A percentile compares a stretch with the other conserved stretches of the same genome.
phyloP scores from a whole-genome alignment of 2,888 invertebrate genomes.

The Chironomus riparius region DNA sequence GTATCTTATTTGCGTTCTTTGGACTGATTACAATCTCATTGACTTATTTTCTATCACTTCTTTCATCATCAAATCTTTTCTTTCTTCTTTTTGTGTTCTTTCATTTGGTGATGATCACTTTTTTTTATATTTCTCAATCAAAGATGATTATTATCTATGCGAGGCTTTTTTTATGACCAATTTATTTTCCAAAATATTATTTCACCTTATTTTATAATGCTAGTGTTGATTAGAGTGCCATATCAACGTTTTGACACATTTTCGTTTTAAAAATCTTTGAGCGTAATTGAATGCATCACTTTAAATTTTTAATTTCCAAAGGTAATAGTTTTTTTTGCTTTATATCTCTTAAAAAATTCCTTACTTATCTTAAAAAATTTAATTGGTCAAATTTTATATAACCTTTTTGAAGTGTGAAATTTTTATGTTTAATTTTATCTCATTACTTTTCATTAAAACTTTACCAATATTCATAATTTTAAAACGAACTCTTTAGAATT shows the following conservation, averaged over 20 bases:
- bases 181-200: not conserved
- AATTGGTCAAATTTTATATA: not conserved
- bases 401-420: not conserved
- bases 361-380: not conserved
- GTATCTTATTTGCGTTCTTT: not conserved
- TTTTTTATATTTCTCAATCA: not conserved
- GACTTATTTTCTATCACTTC: constrained; percentile 24
- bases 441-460: not conserved
- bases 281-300: too few relatives aligned
- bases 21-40: constrained; percentile 23
- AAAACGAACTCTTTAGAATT: not conserved
- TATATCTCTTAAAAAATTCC: not conserved
- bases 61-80: not conserved
- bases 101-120: not conserved
- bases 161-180: not conserved
- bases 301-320: not conserved
- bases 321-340: too few relatives aligned
- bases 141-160: not conserved
- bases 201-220: not conserved
- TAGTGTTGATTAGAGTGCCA: not conserved
- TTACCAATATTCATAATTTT: not conserved
- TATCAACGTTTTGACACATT: not conserved
- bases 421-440: not conserved
- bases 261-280: too few relatives aligned
- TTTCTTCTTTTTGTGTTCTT: not conserved